Percentiles rank a stretch among this genome's conserved stretches.
phyloP scores from a whole-genome alignment of 2,113 vertebrate genomes.

The Sporophila hypoxantha region DNA sequence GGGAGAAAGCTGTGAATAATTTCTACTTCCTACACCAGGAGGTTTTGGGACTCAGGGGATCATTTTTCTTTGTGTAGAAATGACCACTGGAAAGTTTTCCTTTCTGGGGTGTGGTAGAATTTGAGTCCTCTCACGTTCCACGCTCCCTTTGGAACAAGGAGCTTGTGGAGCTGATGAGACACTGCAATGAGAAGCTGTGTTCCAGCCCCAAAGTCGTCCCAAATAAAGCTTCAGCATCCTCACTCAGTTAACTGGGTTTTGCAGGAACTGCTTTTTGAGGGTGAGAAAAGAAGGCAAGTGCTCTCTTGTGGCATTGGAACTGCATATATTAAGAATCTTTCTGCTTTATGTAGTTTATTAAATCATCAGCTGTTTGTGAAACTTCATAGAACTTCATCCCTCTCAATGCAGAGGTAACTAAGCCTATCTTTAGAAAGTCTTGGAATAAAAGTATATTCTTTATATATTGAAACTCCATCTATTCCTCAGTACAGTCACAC shows the following conservation, averaged over 20 bases:
- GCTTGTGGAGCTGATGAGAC: neutral
- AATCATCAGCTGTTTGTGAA: neutral
- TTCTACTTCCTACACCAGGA: neutral
- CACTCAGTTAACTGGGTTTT: neutral
- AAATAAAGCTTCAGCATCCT: neutral
- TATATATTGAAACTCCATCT: neutral
- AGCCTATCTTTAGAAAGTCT: neutral
- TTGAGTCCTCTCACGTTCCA: neutral
- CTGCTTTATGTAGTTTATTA: neutral
- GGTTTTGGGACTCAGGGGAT: neutral
- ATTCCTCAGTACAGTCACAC: neutral
- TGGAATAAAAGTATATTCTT: neutral
- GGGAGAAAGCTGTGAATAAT: neutral
- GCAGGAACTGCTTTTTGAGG: neutral
- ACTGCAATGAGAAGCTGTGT: neutral
- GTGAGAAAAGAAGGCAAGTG: neutral
- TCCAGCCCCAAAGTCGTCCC: neutral
- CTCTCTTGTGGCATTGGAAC: neutral
- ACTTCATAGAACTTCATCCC: neutral
- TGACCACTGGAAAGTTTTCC: neutral
- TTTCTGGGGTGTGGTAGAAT: neutral
- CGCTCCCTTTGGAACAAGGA: neutral
- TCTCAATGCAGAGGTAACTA: neutral
- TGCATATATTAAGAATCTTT: neutral
- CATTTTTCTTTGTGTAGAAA: neutral